Conservation (phyloP, 2,888 invertebrate species). For the Odiellus spinosus region DNA sequence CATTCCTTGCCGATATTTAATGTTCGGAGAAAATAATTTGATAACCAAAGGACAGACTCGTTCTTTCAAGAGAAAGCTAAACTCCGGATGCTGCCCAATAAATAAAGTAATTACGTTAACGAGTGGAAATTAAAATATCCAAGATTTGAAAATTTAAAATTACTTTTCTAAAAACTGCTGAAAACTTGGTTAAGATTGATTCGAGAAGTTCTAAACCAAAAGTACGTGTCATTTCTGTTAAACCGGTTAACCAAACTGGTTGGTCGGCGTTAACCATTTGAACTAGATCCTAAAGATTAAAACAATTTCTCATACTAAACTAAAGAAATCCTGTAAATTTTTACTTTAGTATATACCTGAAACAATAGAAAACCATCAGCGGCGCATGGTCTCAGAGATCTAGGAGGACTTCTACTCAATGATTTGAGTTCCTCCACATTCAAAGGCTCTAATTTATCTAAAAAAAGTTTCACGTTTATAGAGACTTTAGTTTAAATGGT, state of each 20-base stretch:
- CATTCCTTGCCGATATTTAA: conserved; percentile 61
- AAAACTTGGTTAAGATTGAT: conserved; percentile 57
- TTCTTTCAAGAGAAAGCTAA: conserved; percentile 84
- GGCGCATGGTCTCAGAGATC: conserved; percentile 69
- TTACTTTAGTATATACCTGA: conserved; percentile 42
- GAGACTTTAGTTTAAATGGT: too few relatives aligned
- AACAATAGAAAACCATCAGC: conserved; percentile 88
- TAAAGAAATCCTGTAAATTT: background rate
- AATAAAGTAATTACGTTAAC: conserved; percentile 64
- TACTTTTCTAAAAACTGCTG: conserved; percentile 37
- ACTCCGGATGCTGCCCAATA: conserved; percentile 62
- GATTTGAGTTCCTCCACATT: conserved; percentile 63
- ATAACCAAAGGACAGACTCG: conserved; percentile 96
- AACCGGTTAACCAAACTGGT: conserved; percentile 84
- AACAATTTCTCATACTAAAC: background rate
- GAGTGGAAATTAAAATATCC: conserved; percentile 57
- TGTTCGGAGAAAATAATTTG: conserved; percentile 91
- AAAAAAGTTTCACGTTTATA: too few relatives aligned
- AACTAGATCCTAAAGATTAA: conserved; percentile 61
- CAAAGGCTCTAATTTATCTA: conserved; percentile 23
- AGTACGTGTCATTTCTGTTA: conserved; percentile 92
- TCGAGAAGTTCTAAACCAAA: conserved; percentile 91
- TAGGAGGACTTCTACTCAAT: conserved; percentile 54
- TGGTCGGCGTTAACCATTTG: conserved; percentile 92
- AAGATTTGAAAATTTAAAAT: background rate